phyloP scores from a whole-genome alignment of 2,888 invertebrate genomes.

The Cynaeus angustus region DNA sequence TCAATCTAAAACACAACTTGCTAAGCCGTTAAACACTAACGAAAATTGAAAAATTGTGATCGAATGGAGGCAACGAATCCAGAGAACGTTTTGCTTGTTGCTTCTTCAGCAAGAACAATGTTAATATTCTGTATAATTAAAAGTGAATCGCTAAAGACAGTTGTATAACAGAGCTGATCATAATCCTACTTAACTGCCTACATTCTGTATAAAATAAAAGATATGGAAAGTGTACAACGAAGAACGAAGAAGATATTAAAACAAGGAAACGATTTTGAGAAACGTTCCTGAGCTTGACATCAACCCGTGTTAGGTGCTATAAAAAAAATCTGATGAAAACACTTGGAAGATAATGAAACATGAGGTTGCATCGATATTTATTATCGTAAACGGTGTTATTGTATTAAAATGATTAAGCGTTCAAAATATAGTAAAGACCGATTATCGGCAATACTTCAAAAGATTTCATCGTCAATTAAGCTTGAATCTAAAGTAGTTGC shows the following conservation, averaged over 20 bases:
- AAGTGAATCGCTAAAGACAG: slow-evolving; percentile 31
- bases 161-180: slow-evolving; percentile 43
- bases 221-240: slow-evolving; percentile 22
- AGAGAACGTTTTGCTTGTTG: background rate
- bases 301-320: too few species aligned
- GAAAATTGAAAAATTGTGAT: background rate
- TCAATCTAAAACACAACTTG: too few species aligned
- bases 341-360: slow-evolving; percentile 31
- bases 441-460: slow-evolving; percentile 49
- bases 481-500: slow-evolving; percentile 52
- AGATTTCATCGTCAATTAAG: slow-evolving; percentile 49
- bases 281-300: slow-evolving; percentile 10
- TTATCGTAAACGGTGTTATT: slow-evolving; percentile 34
- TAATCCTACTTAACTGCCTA: slow-evolving; percentile 47
- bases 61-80: background rate
- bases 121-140: slow-evolving; percentile 35
- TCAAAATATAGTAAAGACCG: slow-evolving; percentile 41
- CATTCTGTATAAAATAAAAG: slow-evolving; percentile 30
- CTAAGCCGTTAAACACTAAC: too few species aligned
- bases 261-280: slow-evolving; percentile 18
- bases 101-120: background rate
- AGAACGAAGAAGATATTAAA: slow-evolving; percentile 37
- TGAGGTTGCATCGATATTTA: slow-evolving; percentile 35
- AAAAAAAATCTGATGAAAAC: too few species aligned
- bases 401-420: slow-evolving; percentile 41